Base-by-base conservation (phyloP, 2,113 vertebrate species). In the Spea bombifrons region DNA sequence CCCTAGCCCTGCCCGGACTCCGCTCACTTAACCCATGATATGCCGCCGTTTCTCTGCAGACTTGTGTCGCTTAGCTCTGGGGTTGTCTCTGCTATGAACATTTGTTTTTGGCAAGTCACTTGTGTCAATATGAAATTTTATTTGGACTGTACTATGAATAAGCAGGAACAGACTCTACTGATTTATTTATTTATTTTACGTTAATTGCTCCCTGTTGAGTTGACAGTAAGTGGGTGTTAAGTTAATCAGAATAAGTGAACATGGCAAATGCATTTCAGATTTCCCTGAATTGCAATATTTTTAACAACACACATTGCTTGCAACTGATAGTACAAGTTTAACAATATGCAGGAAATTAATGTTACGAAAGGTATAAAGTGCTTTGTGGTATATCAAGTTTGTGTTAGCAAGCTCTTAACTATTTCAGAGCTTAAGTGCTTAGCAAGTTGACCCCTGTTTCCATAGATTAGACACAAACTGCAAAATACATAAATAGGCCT, bases 211-310 rank as follows among this genome's bases (percentile, higher is more conserved):
- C 73, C 73, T 50, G 46, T 75, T 75, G 73, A 46, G 16, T 75
- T 75, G 15, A 52, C 47, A 75, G 46, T 75, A 75, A 75, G 73
- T 75, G 57, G 61, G 73, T 75, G 61, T 75, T 75, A 75, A 75
- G 73, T 75, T 75, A 65, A 65, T 46, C 61, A 75, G 73, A 65
- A 43, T 61, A 75, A 75, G 59, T 15, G 61, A 75, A 75, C 73
- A 75, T 65, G 73, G 73, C 61, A 75, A 75, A 52, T 50, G 17
- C 59, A 75, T 75, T 75, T 75, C 8, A 66, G 57, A 49, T 65
- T 75, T 75, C 47, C 59, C 15, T 75, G 66, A 75, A 66, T 75
- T 48, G 50, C 73, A 43, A 17, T 65, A 65, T 65, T 75, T 65
- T 65, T 15, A 48, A 52, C 46, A 66, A 75, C 48, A 65, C 47